phyloP scores from a whole-genome alignment of 1,140 invertebrate genomes.

The Drosophila kikkawai region DNA sequence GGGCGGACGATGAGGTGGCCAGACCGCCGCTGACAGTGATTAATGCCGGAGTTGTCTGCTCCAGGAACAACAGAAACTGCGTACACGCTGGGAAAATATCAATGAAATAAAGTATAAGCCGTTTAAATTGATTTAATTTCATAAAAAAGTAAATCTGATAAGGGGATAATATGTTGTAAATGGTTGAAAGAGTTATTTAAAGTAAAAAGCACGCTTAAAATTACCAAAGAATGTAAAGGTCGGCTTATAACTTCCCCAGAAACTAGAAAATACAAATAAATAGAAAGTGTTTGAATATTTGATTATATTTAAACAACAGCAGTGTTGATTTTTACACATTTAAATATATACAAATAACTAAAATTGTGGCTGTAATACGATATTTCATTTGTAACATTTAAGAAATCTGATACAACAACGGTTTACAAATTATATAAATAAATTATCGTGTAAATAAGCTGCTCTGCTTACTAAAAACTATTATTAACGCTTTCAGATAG shows the following conservation, averaged over 20 bases:
- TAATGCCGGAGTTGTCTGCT: slow-evolving; percentile 64
- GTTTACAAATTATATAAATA: background rate
- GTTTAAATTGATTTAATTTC: slow-evolving; percentile 5
- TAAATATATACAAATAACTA: background rate
- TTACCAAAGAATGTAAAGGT: background rate
- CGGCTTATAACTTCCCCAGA: no score
- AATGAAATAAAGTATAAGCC: background rate
- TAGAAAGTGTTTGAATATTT: slow-evolving; percentile 2
- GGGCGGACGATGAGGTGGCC: slow-evolving; percentile 70
- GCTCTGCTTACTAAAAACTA: background rate
- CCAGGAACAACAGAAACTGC: slow-evolving; percentile 28
- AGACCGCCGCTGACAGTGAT: slow-evolving; percentile 70
- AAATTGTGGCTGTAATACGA: background rate
- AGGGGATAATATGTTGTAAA: background rate
- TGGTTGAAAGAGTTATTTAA: background rate
- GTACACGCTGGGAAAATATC: slow-evolving; percentile 10
- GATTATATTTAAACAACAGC: no score
- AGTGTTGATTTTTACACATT: background rate
- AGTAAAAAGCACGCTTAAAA: background rate
- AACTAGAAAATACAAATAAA: background rate
- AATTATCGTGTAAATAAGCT: background rate
- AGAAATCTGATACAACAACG: background rate
- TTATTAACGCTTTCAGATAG: background rate
- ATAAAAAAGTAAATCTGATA: background rate
- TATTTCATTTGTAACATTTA: background rate